Percentiles rank a stretch among this genome's conserved stretches.
These are phyloP conservation scores for Ormyrus labotus DNA, from an alignment of 2,888 invertebrate genomes.

Conservation along the genomic window DNA sequence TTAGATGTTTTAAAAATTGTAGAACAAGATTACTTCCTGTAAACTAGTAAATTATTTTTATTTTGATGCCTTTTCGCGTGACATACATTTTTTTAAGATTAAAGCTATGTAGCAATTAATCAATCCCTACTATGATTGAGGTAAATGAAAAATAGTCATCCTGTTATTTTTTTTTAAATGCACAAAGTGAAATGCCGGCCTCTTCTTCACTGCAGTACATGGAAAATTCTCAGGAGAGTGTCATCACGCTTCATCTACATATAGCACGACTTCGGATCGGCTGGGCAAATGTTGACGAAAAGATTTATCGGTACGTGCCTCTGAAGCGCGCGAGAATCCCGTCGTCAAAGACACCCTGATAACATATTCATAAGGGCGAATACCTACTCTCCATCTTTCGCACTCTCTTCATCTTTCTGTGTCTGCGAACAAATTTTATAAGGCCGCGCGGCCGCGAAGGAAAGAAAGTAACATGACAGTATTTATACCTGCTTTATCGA, in stretches of 20 bases:
- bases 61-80: too few species aligned
- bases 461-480: background rate
- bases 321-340: constrained; percentile 4
- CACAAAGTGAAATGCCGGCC: background rate
- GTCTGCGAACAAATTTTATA: background rate
- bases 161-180: too few species aligned
- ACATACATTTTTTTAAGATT: too few species aligned
- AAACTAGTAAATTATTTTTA: too few species aligned
- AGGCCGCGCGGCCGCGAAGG: background rate
- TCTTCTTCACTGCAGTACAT: background rate
- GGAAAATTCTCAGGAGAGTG: background rate
- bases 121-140: too few species aligned
- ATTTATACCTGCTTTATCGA: background rate
- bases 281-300: constrained; percentile 35
- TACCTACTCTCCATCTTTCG: constrained; percentile 9
- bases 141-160: too few species aligned
- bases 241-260: background rate
- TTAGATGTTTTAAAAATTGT: too few species aligned
- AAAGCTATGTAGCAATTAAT: too few species aligned
- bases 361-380: constrained; percentile 38
- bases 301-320: constrained; percentile 35
- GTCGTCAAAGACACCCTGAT: constrained; percentile 13
- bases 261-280: constrained; percentile 8
- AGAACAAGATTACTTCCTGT: too few species aligned
- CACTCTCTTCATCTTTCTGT: background rate